phyloP scores from a whole-genome alignment of 2,113 vertebrate species.

The Aegithalos caudatus region DNA sequence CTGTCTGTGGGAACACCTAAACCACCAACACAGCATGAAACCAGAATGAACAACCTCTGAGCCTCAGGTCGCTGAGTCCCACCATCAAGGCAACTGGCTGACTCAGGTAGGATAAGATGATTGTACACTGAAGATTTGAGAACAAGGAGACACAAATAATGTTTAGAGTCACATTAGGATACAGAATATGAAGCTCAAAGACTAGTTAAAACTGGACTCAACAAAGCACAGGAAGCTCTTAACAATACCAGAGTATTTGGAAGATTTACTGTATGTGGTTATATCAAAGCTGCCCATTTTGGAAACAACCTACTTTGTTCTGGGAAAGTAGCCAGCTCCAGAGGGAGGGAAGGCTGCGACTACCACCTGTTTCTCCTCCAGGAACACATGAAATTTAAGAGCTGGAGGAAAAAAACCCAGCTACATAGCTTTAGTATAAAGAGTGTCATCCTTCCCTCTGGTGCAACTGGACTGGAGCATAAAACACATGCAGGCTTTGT shows the following conservation, averaged over 20 bases:
- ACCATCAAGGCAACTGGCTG: neutral
- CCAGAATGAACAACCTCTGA: neutral
- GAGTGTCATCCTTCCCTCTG: neutral
- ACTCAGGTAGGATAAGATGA: neutral
- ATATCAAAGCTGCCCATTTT: neutral
- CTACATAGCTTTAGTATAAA: neutral
- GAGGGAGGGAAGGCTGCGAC: neutral
- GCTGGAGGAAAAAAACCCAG: neutral
- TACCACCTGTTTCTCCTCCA: slow-evolving; percentile 42
- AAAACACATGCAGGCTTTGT: neutral
- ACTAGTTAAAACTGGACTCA: neutral
- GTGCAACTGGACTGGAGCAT: neutral
- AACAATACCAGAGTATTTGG: neutral
- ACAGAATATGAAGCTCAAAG: neutral
- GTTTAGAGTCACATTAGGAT: neutral
- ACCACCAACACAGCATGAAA: neutral
- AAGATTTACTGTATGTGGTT: neutral
- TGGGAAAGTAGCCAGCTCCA: slow-evolving; percentile 25
- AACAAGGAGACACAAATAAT: neutral
- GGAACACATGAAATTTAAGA: slow-evolving; percentile 4
- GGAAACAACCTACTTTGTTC: slow-evolving; percentile 30
- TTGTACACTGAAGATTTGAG: neutral
- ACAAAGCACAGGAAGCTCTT: neutral
- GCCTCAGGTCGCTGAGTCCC: neutral
- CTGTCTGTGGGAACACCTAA: neutral